Base-by-base conservation (phyloP, 2,888 invertebrate species). In the Agriopis marginaria region DNA sequence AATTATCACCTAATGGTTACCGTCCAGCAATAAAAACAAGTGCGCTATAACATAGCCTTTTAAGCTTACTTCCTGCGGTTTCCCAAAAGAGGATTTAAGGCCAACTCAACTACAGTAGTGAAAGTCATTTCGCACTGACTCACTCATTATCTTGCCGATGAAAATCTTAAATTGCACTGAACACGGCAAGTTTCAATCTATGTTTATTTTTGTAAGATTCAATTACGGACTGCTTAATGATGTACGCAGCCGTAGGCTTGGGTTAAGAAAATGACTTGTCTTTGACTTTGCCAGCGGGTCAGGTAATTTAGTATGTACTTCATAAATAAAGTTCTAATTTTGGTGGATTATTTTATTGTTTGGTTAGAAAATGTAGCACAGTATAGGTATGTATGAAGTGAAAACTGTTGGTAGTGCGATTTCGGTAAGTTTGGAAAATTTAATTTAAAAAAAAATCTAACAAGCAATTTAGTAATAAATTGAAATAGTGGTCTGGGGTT, bases 91-190 rank as follows among this genome's bases (percentile, higher is more conserved):
- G 89, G 85, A 85, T 91, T 91, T 90, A 89, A 92, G 91, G 90
- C 89, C 90, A 90, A 75, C 82, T 78, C 77, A 79, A 81, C 32
- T 82, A 82, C 78, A 85, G 73, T 80, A 92, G 93, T 91, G 93
- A 93, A 93, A 93, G 93, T 93, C 88, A 88, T 89, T 89, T 91
- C 86, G 88, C 86, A 88, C 84, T 87, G 88, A 81, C 77, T 78
- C 81, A 79, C 89, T 90, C 90, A 92, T 90, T 90, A 90, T 86
- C 85, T 84, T 75, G 77, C 82, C 88, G 89, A 91, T 91, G 91
- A 90, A 91, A 91, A 91, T 91, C 87, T 89, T 84, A 91, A 92
- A 93, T 92, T 90, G 88, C 89, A 84, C 83, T 82, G 86, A 84
- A 86, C 89, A 88, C 89, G 84, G 86, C 82, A 85, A 82, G 82